phyloP scores from a whole-genome alignment of 2,113 vertebrate genomes.

The Hemibagrus wyckioides region DNA sequence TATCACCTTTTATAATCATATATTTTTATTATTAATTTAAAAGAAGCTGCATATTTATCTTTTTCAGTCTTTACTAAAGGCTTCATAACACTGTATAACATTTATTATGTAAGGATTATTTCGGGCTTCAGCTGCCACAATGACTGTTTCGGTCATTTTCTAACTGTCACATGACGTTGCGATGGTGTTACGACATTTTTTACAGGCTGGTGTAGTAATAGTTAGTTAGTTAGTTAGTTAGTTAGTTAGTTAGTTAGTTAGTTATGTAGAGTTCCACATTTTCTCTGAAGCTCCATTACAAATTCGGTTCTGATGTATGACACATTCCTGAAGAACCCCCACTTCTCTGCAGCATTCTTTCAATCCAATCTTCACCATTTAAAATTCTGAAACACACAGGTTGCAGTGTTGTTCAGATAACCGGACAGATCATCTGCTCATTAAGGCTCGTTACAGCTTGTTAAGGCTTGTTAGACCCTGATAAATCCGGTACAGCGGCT shows the following conservation, averaged over 20 bases:
- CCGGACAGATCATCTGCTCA: constrained; percentile 39
- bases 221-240: neutral
- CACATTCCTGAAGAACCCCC: neutral
- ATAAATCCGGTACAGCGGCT: constrained; percentile 57
- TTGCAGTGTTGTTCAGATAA: constrained; percentile 24
- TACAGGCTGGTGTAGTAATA: neutral
- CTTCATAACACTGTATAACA: neutral
- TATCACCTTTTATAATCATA: neutral
- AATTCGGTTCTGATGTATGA: neutral
- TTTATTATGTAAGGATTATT: neutral
- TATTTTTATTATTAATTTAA: neutral
- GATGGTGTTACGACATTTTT: neutral
- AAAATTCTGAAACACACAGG: neutral
- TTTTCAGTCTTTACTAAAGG: neutral
- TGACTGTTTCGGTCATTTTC: neutral
- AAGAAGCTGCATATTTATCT: neutral
- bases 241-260: neutral
- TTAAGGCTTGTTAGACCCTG: constrained; percentile 46
- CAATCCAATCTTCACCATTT: neutral
- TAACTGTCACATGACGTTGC: neutral
- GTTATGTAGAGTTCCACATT: neutral
- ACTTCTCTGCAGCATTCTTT: neutral
- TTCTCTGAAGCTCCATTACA: neutral
- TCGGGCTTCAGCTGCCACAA: neutral
- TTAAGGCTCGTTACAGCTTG: constrained; percentile 34